These are phyloP conservation scores for Polia nebulosa DNA, from an alignment of 2,888 invertebrate species.

Conservation along the genomic window DNA sequence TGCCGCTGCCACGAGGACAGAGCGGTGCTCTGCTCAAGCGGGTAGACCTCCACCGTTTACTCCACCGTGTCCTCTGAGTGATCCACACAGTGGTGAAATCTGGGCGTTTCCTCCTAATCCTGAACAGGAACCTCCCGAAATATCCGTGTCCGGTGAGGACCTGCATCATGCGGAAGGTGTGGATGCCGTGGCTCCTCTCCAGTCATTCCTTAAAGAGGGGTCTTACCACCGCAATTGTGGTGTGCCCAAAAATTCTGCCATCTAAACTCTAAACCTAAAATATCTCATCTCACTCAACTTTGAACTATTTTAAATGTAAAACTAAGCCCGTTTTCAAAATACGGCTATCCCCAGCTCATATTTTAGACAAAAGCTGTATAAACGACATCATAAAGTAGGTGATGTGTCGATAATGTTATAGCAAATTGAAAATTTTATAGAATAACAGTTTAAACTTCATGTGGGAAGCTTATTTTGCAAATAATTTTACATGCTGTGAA, in stretches of 20 bases:
- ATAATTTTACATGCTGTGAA: slow-evolving; percentile 20
- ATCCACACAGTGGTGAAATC: too few species aligned
- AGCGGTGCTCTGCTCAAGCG: too few species aligned
- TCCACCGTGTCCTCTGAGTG: too few species aligned
- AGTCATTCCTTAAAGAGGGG: too few species aligned
- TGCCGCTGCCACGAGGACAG: too few species aligned
- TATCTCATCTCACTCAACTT: slow-evolving; percentile 2
- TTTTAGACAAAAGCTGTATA: slow-evolving; percentile 47
- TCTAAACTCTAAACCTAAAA: neutral
- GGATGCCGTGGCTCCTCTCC: too few species aligned
- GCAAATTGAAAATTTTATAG: slow-evolving; percentile 64
- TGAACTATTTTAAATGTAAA: slow-evolving; percentile 21
- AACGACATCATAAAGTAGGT: slow-evolving; percentile 48
- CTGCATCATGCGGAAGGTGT: too few species aligned
- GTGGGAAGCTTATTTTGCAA: slow-evolving; percentile 11
- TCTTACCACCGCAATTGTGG: too few species aligned
- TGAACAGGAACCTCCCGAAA: too few species aligned
- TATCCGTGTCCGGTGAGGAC: too few species aligned
- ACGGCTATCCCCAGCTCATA: slow-evolving; percentile 28
- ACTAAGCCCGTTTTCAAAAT: slow-evolving; percentile 42
- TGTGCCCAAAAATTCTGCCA: neutral
- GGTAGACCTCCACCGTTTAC: too few species aligned
- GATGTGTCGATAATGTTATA: slow-evolving; percentile 41
- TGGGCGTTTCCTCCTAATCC: too few species aligned
- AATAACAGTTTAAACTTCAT: slow-evolving; percentile 13